Evolutionary conservation across 1,140 invertebrate species (phyloP), one percentile per base, ranked within the genome.

Genomic region (Aphelenchoides fujianensis): DNA sequence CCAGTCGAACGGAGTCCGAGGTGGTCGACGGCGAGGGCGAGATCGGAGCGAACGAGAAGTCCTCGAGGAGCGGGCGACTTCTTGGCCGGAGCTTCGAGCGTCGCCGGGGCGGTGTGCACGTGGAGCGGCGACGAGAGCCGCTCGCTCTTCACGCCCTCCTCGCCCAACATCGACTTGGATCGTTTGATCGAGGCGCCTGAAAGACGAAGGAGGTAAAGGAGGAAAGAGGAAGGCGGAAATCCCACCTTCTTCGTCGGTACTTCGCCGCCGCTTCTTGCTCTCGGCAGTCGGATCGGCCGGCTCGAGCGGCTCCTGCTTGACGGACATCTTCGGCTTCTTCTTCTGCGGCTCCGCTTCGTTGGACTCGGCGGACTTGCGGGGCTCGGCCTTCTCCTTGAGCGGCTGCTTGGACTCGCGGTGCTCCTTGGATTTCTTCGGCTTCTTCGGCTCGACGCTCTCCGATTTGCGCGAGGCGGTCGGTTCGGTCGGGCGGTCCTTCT

Each of bases 11-110:
- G 31, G 12, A 12, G 34, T 66, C 63, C 23, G 36, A 41, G 3
- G 32, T 30, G 23, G 63, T 66, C 30, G 63, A 66, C 1, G 16
- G 63, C n/a, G 63, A 41, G 12, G 63, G 63, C n/a, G 63, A 66
- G 27, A 61, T 61, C 30, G 59, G n/a, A 19, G 59, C 31, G 32
- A 66, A n/a, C n/a, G n/a, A n/a, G n/a, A n/a, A n/a, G 53, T 35
- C 34, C 55, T 5, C 19, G 5, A 59, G 32, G 19, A 35, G 63
- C 53, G 12, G 63, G 63, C 1, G 63, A 66, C 16, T 41, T 36
- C 32, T 66, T 37, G 28, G 36, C 31, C 16, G 63, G n/a, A n/a
- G n/a, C n/a, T n/a, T n/a, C n/a, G n/a, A n/a, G n/a, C n/a, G 59
- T 16, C 0, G 59, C 16, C 59, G 31, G n/a, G n/a, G 59, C n/a